Conservation (phyloP, 1,140 invertebrate species). For the Ostrea denselamellosa region DNA sequence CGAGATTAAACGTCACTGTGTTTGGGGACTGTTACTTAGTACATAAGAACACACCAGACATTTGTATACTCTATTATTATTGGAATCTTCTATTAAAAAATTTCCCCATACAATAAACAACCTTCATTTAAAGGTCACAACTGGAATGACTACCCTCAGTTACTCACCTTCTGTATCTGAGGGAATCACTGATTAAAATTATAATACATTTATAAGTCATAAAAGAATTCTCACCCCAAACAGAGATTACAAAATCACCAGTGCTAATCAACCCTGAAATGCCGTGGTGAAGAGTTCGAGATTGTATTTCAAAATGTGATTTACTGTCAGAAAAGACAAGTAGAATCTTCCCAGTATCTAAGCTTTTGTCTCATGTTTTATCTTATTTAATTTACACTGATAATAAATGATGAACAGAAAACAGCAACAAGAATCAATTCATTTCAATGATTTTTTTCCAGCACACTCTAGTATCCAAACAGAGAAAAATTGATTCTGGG, state of each 20-base stretch:
- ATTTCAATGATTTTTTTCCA: no score
- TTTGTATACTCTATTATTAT: neutral
- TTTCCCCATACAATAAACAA: no score
- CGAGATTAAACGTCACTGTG: neutral
- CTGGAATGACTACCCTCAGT: neutral
- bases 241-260: neutral
- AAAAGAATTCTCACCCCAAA: no score
- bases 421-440: neutral
- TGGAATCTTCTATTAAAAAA: no score
- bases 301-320: neutral
- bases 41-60: neutral
- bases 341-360: neutral
- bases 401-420: neutral
- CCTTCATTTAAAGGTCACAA: neutral
- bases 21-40: constrained; percentile 30
- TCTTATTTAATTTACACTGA: neutral
- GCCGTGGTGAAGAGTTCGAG: neutral
- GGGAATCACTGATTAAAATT: no score
- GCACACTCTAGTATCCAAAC: no score
- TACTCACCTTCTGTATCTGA: neutral
- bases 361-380: no score
- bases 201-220: no score
- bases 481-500: no score
- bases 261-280: neutral
- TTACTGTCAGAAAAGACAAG: neutral